Percentiles rank a stretch among this genome's conserved stretches.
Evolutionary conservation across 1,140 invertebrate species (phyloP).

Genomic region (Uloborus diversus): DNA sequence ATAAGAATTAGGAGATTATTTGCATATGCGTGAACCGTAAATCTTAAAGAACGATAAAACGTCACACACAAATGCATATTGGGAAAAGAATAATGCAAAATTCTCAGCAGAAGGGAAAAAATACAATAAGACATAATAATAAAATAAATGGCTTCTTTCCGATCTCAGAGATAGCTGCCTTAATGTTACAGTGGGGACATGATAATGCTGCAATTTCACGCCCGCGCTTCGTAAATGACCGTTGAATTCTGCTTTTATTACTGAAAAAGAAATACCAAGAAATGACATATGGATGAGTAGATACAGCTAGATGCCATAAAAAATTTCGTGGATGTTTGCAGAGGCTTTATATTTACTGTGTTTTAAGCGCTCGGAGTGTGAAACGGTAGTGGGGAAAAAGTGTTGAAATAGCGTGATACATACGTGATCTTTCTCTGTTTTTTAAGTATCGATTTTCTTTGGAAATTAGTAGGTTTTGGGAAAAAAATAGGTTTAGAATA

Average conservation of each 20-base stretch:
- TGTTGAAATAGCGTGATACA: too few relatives aligned
- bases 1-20: not conserved
- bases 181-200: constrained; percentile 11
- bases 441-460: too few relatives aligned
- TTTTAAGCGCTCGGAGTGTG: too few relatives aligned
- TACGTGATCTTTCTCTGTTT: too few relatives aligned
- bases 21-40: not conserved
- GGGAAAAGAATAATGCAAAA: not conserved
- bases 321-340: too few relatives aligned
- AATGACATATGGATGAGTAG: not conserved
- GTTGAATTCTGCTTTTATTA: constrained; percentile 28
- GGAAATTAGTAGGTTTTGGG: too few relatives aligned
- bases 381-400: too few relatives aligned
- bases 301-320: not conserved
- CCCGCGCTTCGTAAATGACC: constrained; percentile 11
- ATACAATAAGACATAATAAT: constrained; percentile 45
- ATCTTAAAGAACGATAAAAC: too few relatives aligned
- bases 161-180: constrained; percentile 26
- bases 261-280: constrained; percentile 1
- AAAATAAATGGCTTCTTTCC: constrained; percentile 38
- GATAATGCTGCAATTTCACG: constrained; percentile 29
- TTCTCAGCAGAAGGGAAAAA: not conserved
- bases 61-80: not conserved
- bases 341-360: not conserved
- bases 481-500: too few relatives aligned